A percentile compares a stretch with the other conserved stretches of the same genome.
Conservation (phyloP, 2,797 vertebrate genomes). For the Megalops cyprinoides region DNA sequence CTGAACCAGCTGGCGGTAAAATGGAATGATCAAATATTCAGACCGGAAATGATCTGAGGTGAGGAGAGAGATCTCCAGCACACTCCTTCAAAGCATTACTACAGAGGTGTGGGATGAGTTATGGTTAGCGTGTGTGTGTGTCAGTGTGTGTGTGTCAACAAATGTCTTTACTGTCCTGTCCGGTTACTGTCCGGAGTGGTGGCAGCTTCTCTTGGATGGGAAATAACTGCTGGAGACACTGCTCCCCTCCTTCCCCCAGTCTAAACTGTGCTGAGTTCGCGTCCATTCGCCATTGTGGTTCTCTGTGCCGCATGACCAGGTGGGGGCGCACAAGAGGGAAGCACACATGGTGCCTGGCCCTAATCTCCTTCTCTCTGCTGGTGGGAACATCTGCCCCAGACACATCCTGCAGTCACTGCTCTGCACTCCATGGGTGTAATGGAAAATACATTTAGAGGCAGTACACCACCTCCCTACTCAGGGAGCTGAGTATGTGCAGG, state of each 20-base stretch:
- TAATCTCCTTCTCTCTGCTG: neutral
- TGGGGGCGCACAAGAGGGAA: too few relatives aligned
- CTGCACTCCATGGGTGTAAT: neutral
- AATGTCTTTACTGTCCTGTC: too few relatives aligned
- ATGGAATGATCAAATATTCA: neutral
- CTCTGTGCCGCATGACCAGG: too few relatives aligned
- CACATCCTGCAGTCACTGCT: slow-evolving; percentile 22
- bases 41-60: neutral
- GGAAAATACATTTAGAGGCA: slow-evolving; percentile 17
- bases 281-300: neutral
- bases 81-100: neutral
- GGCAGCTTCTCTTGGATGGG: slow-evolving; percentile 40
- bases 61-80: neutral
- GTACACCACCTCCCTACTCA: too few relatives aligned
- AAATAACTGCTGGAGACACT: too few relatives aligned
- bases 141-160: slow-evolving; percentile 28
- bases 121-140: slow-evolving; percentile 22
- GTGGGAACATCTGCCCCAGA: neutral
- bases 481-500: too few relatives aligned
- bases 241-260: slow-evolving; percentile 11
- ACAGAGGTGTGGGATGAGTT: neutral
- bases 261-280: slow-evolving; percentile 46
- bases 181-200: slow-evolving; percentile 58
- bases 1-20: neutral
- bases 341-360: too few relatives aligned